Conservation (phyloP, 2,797 vertebrate genomes). For the Ficedula albicollis region DNA sequence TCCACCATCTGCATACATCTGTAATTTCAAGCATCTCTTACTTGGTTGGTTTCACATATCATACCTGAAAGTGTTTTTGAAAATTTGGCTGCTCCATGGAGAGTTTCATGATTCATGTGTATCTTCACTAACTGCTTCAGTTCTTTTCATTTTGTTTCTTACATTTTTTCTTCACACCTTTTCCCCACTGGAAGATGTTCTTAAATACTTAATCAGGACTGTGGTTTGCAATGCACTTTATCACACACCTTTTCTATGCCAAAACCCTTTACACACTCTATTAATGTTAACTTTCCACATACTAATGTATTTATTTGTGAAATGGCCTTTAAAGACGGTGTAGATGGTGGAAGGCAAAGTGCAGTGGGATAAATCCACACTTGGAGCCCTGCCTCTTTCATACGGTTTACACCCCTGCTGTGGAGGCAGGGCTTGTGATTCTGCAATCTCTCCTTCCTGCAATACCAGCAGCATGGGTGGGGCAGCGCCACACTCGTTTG, state of each 20-base stretch:
- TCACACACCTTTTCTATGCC: slow-evolving; percentile 73
- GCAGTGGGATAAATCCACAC: not conserved
- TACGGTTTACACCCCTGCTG: not conserved
- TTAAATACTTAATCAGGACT: slow-evolving; percentile 70
- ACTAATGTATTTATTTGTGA: slow-evolving; percentile 56
- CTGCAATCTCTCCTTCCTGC: not conserved
- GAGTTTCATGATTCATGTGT: slow-evolving; percentile 66
- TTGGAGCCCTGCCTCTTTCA: not conserved
- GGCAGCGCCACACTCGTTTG: rapidly evolving
- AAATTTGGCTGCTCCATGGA: slow-evolving; percentile 54
- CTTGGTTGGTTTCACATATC: slow-evolving; percentile 69
- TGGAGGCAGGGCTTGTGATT: not conserved
- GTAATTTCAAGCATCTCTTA: slow-evolving; percentile 64
- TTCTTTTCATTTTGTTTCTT: slow-evolving; percentile 1
- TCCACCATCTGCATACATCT: slow-evolving; percentile 48
- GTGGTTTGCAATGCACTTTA: slow-evolving; percentile 70
- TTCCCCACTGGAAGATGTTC: slow-evolving; percentile 60
- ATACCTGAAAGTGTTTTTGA: slow-evolving; percentile 67
- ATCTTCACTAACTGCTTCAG: slow-evolving; percentile 51
- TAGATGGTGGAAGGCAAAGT: slow-evolving; percentile 9
- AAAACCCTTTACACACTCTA: slow-evolving; percentile 58
- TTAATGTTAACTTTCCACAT: slow-evolving; percentile 63
- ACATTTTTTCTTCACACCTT: not conserved
- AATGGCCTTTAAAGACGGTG: slow-evolving; percentile 22
- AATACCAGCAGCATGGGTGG: rapidly evolving